These are phyloP conservation scores for Sthenelais limicola DNA, from an alignment of 2,888 invertebrate species.

Conservation along the genomic window DNA sequence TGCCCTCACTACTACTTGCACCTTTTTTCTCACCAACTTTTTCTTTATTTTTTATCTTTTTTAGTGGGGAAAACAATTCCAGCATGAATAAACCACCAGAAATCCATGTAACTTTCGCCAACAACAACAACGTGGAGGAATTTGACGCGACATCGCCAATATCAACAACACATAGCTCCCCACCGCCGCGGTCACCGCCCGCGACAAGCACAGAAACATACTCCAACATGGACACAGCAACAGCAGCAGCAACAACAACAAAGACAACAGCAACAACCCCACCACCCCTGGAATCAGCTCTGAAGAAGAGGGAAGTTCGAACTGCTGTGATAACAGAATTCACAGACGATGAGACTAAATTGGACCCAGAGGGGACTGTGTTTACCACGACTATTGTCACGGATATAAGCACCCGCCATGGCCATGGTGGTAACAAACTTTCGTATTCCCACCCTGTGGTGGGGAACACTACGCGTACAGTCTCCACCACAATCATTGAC, in stretches of 20 bases:
- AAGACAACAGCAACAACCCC: neutral
- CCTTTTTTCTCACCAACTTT: too few relatives aligned
- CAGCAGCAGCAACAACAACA: neutral
- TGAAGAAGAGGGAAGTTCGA: too few relatives aligned
- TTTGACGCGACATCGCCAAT: too few relatives aligned
- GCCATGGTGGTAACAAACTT: conserved; percentile 2
- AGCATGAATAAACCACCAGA: conserved; percentile 23
- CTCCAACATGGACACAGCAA: neutral
- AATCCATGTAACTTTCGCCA: conserved; percentile 25
- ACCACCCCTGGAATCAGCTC: neutral
- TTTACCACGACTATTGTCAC: neutral
- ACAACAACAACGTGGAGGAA: conserved; percentile 32
- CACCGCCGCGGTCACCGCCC: neutral
- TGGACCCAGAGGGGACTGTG: neutral
- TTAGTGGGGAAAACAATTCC: conserved; percentile 16
- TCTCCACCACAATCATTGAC: too few relatives aligned
- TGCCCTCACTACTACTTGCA: too few relatives aligned
- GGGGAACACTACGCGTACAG: neutral
- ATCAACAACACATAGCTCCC: too few relatives aligned
- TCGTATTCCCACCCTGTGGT: too few relatives aligned
- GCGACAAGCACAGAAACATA: neutral
- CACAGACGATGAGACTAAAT: neutral
- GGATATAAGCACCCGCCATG: neutral
- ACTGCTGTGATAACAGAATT: neutral
- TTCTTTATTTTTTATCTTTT: too few relatives aligned